These are phyloP conservation scores for Iselma pallidipennis DNA, from an alignment of 2,888 invertebrate genomes.

Conservation along the genomic window DNA sequence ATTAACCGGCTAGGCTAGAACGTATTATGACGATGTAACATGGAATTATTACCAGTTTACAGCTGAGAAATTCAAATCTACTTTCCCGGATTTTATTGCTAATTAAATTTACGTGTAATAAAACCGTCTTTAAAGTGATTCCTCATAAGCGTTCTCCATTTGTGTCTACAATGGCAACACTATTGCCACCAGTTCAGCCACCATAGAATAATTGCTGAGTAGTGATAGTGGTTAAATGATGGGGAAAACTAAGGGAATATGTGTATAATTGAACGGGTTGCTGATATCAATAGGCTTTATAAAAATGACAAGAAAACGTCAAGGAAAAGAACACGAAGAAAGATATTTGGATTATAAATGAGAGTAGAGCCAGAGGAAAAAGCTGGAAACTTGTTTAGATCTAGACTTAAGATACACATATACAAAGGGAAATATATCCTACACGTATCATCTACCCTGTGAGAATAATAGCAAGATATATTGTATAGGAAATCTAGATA, in stretches of 20 bases:
- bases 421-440: background rate
- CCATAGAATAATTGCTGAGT: background rate
- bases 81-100: background rate
- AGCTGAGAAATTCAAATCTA: slow-evolving; percentile 2
- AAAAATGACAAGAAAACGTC: too few species aligned
- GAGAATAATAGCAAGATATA: too few species aligned
- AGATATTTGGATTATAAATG: too few species aligned
- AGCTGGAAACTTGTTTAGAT: slow-evolving; percentile 14
- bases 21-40: background rate
- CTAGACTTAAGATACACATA: slow-evolving; percentile 10
- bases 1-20: background rate
- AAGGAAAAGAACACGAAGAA: too few species aligned
- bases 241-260: background rate
- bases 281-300: too few species aligned
- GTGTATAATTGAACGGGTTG: too few species aligned
- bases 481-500: background rate
- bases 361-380: too few species aligned
- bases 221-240: background rate
- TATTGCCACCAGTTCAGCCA: background rate
- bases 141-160: background rate
- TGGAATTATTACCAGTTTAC: slow-evolving; percentile 2
- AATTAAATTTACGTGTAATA: slow-evolving; percentile 3
- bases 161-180: background rate
- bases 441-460: background rate
- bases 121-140: slow-evolving; percentile 1